phyloP scores from a whole-genome alignment of 1,140 invertebrate species.

The Ips nitidus region DNA sequence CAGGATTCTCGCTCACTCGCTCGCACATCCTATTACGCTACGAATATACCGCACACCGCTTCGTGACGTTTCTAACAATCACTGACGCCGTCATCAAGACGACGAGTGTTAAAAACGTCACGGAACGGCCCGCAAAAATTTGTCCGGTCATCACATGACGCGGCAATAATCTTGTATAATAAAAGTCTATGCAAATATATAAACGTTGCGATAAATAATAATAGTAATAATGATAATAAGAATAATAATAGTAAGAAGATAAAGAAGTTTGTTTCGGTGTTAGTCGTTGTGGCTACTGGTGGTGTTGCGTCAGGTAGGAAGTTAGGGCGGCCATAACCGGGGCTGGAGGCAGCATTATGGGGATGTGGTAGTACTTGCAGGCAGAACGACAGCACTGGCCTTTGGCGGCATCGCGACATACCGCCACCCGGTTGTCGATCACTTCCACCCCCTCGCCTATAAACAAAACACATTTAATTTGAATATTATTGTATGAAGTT shows the following conservation, averaged over 20 bases:
- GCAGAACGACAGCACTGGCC: slow-evolving; percentile 84
- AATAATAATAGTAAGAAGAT: too few species aligned
- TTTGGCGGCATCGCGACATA: slow-evolving; percentile 91
- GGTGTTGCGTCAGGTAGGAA: slow-evolving; percentile 52
- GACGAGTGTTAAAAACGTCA: too few species aligned
- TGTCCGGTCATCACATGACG: neutral
- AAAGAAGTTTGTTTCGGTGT: slow-evolving; percentile 41
- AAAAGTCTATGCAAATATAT: slow-evolving; percentile 49
- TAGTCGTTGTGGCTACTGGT: slow-evolving; percentile 50
- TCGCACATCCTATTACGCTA: too few species aligned
- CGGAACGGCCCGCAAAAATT: neutral
- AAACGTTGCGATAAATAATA: slow-evolving; percentile 49
- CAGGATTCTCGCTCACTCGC: too few species aligned
- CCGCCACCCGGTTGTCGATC: slow-evolving; percentile 89
- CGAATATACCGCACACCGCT: too few species aligned
- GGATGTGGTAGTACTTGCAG: slow-evolving; percentile 95
- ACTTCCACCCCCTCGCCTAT: slow-evolving; percentile 89
- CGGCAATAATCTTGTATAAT: slow-evolving; percentile 41
- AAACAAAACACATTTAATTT: slow-evolving; percentile 31
- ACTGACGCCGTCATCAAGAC: too few species aligned
- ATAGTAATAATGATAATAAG: slow-evolving; percentile 42
- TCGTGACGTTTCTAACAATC: too few species aligned
- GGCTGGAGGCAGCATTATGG: slow-evolving; percentile 77
- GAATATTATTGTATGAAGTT: neutral
- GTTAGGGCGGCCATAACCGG: slow-evolving; percentile 61